Evolutionary conservation across 2,797 vertebrate genomes (phyloP).

Genomic region (Arnoldichthys spilopterus): DNA sequence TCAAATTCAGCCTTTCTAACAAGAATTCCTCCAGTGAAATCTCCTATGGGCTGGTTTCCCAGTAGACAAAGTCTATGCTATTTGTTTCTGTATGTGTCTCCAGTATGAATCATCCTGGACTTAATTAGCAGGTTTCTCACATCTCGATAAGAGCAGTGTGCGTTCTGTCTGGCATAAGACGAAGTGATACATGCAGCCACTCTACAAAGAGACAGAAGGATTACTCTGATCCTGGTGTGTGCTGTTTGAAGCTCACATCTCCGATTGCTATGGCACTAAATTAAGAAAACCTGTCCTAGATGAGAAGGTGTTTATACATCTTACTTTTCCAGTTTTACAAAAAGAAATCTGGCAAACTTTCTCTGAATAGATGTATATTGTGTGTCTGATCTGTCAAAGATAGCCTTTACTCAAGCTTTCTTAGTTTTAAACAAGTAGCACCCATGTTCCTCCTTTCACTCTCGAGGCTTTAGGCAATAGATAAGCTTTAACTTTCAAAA

Average conservation of each 20-base stretch:
- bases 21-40: not conserved
- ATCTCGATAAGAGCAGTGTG: constrained; percentile 28
- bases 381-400: constrained; percentile 6
- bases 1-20: not conserved
- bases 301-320: constrained; percentile 9
- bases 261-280: constrained; percentile 16
- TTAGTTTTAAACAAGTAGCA: constrained; percentile 49
- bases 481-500: not conserved
- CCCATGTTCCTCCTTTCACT: constrained; percentile 52
- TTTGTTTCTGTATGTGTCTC: constrained; percentile 1
- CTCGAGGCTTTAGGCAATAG: not conserved
- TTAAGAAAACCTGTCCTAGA: constrained; percentile 12
- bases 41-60: not conserved
- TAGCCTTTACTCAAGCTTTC: constrained; percentile 39
- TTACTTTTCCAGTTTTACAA: not conserved
- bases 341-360: not conserved
- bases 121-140: constrained; percentile 31
- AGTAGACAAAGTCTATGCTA: not conserved
- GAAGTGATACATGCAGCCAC: constrained; percentile 9
- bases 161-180: constrained; percentile 8
- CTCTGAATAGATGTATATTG: not conserved
- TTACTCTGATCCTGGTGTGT: constrained; percentile 8
- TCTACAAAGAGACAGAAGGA: constrained; percentile 17
- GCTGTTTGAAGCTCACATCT: constrained; percentile 22
- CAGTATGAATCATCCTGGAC: constrained; percentile 27